Percentiles rank a stretch among this genome's conserved stretches.
phyloP scores from a whole-genome alignment of 2,888 invertebrate species.

The Eristalis arbustorum region DNA sequence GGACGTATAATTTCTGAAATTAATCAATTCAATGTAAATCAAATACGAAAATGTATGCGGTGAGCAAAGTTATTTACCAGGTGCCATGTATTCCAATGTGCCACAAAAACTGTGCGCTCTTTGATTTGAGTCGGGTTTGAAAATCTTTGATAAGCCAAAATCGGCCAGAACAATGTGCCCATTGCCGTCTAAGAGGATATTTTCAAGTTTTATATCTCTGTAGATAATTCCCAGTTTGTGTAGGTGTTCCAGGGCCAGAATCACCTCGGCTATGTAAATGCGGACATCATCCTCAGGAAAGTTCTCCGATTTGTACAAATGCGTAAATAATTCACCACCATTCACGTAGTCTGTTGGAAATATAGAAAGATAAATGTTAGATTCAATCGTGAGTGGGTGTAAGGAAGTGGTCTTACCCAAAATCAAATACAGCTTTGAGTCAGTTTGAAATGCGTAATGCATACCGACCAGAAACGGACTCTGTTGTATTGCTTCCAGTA shows the following conservation, averaged over 20 bases:
- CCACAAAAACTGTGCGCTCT: slow-evolving; percentile 98
- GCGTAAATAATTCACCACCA: slow-evolving; percentile 98
- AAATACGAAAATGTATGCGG: no score
- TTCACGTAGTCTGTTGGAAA: slow-evolving; percentile 93
- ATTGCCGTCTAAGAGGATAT: slow-evolving; percentile 94
- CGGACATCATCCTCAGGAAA: slow-evolving; percentile 94
- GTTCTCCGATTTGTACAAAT: slow-evolving; percentile 95
- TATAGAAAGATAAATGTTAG: not conserved
- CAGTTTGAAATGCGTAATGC: slow-evolving; percentile 99
- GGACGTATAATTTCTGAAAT: slow-evolving; percentile 86
- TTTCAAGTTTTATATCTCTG: slow-evolving; percentile 98
- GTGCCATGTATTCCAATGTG: slow-evolving; percentile 99
- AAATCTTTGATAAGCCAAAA: slow-evolving; percentile 98
- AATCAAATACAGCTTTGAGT: slow-evolving; percentile 97
- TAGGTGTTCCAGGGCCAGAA: slow-evolving; percentile 95
- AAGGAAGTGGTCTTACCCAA: slow-evolving; percentile 87
- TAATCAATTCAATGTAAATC: no score
- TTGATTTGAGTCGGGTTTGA: slow-evolving; percentile 84
- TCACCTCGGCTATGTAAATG: slow-evolving; percentile 97
- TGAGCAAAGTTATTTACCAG: no score
- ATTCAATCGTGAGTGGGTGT: not conserved
- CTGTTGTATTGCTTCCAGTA: slow-evolving; percentile 95
- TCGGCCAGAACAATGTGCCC: slow-evolving; percentile 98
- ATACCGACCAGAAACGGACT: slow-evolving; percentile 98
- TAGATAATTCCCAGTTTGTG: slow-evolving; percentile 99